Percentiles rank a stretch among this genome's conserved stretches.
These are phyloP conservation scores for Orthosia gracilis DNA, from an alignment of 2,888 invertebrate genomes.

Conservation along the genomic window DNA sequence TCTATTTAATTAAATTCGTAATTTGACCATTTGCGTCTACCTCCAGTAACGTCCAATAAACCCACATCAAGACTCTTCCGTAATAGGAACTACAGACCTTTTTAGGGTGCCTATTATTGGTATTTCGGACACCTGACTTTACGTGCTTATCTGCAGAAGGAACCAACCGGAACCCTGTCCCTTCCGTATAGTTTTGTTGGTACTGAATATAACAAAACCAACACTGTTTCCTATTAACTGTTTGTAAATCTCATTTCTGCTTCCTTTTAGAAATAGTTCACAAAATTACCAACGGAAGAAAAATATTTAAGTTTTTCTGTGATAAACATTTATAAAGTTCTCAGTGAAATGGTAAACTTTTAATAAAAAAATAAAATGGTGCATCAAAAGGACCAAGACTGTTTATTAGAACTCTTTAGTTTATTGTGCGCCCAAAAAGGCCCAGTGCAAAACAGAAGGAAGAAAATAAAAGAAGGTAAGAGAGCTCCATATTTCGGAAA, in stretches of 20 bases:
- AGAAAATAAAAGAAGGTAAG: conserved; percentile 77
- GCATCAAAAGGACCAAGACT: conserved; percentile 80
- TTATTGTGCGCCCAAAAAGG: conserved; percentile 81
- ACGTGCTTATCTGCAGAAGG: conserved; percentile 54
- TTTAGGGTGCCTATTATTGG: conserved; percentile 41
- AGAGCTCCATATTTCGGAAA: conserved; percentile 45
- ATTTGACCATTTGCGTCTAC: conserved; percentile 15
- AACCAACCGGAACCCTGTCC: conserved; percentile 59
- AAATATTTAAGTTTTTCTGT: background rate
- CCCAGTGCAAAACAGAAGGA: conserved; percentile 68
- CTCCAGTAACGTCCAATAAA: conserved; percentile 21
- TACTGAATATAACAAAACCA: conserved; percentile 5
- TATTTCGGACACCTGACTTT: conserved; percentile 38
- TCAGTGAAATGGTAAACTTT: conserved; percentile 1
- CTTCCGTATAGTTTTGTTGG: conserved; percentile 52
- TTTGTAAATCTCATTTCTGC: conserved; percentile 6
- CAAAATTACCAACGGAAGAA: background rate
- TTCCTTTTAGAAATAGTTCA: conserved; percentile 23
- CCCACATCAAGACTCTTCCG: conserved; percentile 42
- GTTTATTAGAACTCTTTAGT: conserved; percentile 81
- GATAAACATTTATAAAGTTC: background rate
- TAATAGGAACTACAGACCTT: conserved; percentile 15
- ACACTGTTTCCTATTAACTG: conserved; percentile 11
- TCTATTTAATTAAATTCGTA: conserved; percentile 34
- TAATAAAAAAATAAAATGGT: conserved; percentile 76